Percentiles rank a stretch among this genome's conserved stretches.
These are phyloP conservation scores for Crossaster papposus DNA, from an alignment of 53 echinoderm and acorn worm genomes.

Conservation along the genomic window DNA sequence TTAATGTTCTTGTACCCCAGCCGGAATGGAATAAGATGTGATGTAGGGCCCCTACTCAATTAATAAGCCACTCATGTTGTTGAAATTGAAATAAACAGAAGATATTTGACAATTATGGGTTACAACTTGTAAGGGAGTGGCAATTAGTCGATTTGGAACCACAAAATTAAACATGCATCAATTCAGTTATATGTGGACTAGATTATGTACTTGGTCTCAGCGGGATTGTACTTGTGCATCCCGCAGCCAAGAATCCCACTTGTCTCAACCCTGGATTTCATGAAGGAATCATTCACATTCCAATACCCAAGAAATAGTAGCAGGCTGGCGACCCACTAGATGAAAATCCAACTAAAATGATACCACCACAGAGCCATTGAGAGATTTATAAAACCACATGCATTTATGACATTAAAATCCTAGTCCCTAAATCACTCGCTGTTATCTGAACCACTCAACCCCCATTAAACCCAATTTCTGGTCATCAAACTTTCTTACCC, in stretches of 20 bases:
- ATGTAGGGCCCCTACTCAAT: not conserved
- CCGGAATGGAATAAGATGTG: not conserved
- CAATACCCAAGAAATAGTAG: not conserved
- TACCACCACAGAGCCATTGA: not conserved
- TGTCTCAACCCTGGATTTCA: not conserved
- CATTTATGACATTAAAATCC: slow-evolving; percentile 12
- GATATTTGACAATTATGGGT: not conserved
- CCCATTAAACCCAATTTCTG: slow-evolving; percentile 13
- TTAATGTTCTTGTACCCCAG: not conserved
- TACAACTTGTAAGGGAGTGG: not conserved
- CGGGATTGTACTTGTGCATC: not conserved
- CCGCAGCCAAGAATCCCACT: not conserved
- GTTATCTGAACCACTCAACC: not conserved
- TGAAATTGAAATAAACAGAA: too few species aligned
- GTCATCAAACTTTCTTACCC: not conserved
- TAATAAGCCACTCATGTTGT: too few species aligned
- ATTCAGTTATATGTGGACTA: not conserved
- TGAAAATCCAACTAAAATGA: not conserved
- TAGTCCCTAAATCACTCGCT: slow-evolving; percentile 6
- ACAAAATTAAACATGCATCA: not conserved
- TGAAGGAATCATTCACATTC: not conserved
- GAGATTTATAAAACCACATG: slow-evolving; percentile 20
- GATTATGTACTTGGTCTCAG: not conserved
- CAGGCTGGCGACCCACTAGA: not conserved
- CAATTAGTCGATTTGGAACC: not conserved